These are phyloP conservation scores for Characodon lateralis DNA, from an alignment of 2,797 vertebrate species.

Conservation along the genomic window DNA sequence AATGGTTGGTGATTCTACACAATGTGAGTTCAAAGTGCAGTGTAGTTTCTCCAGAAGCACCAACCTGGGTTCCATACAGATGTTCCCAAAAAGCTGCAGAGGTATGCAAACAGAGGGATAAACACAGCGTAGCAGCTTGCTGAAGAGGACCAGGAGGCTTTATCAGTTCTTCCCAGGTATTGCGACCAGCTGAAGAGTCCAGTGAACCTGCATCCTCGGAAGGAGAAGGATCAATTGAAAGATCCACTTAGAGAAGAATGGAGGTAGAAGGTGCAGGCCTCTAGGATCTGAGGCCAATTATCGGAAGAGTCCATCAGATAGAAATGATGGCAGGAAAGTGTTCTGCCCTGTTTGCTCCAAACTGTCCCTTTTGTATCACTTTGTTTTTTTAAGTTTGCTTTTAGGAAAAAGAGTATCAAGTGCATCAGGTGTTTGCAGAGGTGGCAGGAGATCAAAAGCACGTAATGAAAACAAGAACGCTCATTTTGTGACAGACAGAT, in stretches of 20 bases:
- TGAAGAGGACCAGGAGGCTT: too few species aligned
- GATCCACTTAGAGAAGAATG: constrained; percentile 50
- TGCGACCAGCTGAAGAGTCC: constrained; percentile 58
- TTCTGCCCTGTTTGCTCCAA: constrained; percentile 42
- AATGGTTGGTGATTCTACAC: too few species aligned
- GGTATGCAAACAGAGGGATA: too few species aligned
- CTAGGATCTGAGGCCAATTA: constrained; percentile 67
- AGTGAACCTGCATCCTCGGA: constrained; percentile 48
- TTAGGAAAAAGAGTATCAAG: constrained; percentile 52
- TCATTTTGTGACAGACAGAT: constrained; percentile 70
- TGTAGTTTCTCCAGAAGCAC: too few species aligned
- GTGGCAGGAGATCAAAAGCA: constrained; percentile 47
- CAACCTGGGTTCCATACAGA: too few species aligned
- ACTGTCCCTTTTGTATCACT: too few species aligned
- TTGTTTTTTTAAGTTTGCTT: constrained; percentile 30
- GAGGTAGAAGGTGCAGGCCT: constrained; percentile 70
- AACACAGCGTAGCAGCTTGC: too few species aligned
- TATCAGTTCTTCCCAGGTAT: constrained; percentile 24
- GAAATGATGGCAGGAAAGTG: constrained; percentile 22
- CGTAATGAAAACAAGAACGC: constrained; percentile 40
- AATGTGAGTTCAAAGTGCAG: too few species aligned
- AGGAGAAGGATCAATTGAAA: constrained; percentile 24
- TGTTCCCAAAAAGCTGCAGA: too few species aligned
- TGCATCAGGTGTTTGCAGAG: constrained; percentile 28
- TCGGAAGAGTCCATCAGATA: constrained; percentile 68